Evolutionary conservation across 2,113 vertebrate genomes (phyloP).

Genomic region (Pygathrix nemaeus): DNA sequence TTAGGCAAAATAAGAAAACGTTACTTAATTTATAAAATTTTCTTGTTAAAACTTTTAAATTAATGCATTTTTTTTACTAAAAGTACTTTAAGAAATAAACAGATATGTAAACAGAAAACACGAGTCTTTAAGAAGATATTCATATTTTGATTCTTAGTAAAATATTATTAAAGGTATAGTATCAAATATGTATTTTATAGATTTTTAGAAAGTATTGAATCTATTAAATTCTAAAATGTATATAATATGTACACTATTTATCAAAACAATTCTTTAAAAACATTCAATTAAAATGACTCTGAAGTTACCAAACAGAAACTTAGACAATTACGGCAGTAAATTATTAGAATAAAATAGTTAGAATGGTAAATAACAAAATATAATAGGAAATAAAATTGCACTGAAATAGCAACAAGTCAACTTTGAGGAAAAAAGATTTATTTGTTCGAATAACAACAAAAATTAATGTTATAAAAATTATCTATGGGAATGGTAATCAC

Average conservation of each 20-base stretch:
- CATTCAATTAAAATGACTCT: background rate
- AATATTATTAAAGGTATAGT: background rate
- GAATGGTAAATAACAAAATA: background rate
- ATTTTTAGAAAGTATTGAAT: background rate
- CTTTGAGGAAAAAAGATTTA: background rate
- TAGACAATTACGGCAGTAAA: background rate
- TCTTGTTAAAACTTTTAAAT: background rate
- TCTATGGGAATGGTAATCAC: background rate
- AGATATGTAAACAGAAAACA: background rate
- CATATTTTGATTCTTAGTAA: slow-evolving; percentile 10
- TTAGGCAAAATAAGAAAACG: background rate
- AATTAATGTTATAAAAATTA: background rate
- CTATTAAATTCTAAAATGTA: background rate
- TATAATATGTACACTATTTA: background rate
- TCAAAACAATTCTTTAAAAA: slow-evolving; percentile 5
- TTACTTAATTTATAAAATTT: background rate
- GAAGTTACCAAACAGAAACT: background rate
- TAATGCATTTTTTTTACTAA: background rate
- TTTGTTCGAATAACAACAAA: background rate
- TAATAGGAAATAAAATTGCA: background rate
- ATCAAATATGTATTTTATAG: background rate
- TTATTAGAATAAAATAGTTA: background rate
- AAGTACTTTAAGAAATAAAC: background rate
- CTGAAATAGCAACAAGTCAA: background rate
- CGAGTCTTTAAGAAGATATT: background rate